These are phyloP conservation scores for Drosophila algonquin DNA, from an alignment of 2,888 invertebrate species.

Conservation along the genomic window DNA sequence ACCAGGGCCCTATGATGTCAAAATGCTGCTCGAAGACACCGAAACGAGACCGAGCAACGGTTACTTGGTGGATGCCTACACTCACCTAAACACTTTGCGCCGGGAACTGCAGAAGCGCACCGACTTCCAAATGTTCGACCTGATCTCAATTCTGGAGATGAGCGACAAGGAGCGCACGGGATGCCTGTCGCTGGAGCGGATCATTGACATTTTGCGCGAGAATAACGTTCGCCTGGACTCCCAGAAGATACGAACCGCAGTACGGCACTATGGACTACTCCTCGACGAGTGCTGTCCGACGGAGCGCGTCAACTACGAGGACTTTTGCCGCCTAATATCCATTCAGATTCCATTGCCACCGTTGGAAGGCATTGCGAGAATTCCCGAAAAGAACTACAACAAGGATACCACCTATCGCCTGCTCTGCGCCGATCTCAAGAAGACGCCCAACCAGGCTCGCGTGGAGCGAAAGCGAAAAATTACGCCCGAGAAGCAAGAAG, in stretches of 20 bases:
- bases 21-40: slow-evolving; percentile 67
- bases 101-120: slow-evolving; percentile 58
- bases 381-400: slow-evolving; percentile 3
- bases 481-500: slow-evolving; percentile 4
- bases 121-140: slow-evolving; percentile 70
- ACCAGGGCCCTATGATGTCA: slow-evolving; percentile 46
- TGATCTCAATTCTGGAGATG: slow-evolving; percentile 60
- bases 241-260: slow-evolving; percentile 54
- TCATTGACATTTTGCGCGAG: slow-evolving; percentile 62
- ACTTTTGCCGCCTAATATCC: slow-evolving; percentile 18
- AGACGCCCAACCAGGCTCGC: not conserved
- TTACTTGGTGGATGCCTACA: slow-evolving; percentile 56
- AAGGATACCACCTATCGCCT: slow-evolving; percentile 23
- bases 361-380: slow-evolving; percentile 8
- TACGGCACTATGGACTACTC: slow-evolving; percentile 50
- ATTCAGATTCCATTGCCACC: slow-evolving; percentile 9
- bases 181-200: slow-evolving; percentile 45
- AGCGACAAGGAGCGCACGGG: slow-evolving; percentile 60
- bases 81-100: slow-evolving; percentile 68
- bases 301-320: slow-evolving; percentile 19
- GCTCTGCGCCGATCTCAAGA: slow-evolving; percentile 15
- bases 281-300: slow-evolving; percentile 24
- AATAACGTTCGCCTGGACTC: slow-evolving; percentile 59
- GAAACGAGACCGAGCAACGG: slow-evolving; percentile 51
- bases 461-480: not conserved